A percentile compares a stretch with the other conserved stretches of the same genome.
phyloP scores from a whole-genome alignment of 2,113 vertebrate species.

The Maccullochella peelii region DNA sequence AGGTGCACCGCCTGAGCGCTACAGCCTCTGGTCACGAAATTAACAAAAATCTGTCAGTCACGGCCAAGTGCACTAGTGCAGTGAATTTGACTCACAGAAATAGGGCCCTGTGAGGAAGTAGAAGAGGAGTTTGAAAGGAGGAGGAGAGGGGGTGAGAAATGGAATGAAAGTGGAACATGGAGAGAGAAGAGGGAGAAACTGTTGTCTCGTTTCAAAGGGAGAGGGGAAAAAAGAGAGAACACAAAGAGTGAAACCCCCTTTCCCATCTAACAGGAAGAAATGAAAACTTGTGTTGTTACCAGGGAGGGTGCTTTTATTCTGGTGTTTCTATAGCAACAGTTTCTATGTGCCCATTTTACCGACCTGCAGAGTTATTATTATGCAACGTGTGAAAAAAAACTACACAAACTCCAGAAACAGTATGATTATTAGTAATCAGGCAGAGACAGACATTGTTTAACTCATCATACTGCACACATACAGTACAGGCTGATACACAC shows the following conservation, averaged over 20 bases:
- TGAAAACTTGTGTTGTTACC: slow-evolving; percentile 77
- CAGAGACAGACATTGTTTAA: slow-evolving; percentile 22
- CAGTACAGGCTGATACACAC: neutral
- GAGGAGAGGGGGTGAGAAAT: slow-evolving; percentile 41
- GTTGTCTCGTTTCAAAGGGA: slow-evolving; percentile 64
- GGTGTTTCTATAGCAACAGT: slow-evolving; percentile 82
- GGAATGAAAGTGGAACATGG: slow-evolving; percentile 63
- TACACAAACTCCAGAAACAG: slow-evolving; percentile 50
- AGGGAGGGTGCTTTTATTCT: slow-evolving; percentile 80
- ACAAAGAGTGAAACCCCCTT: slow-evolving; percentile 65
- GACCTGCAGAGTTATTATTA: slow-evolving; percentile 75
- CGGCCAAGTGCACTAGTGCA: slow-evolving; percentile 43
- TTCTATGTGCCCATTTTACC: slow-evolving; percentile 75
- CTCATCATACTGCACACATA: neutral
- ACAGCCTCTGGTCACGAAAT: slow-evolving; percentile 61
- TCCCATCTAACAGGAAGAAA: slow-evolving; percentile 69
- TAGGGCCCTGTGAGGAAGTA: slow-evolving; percentile 45
- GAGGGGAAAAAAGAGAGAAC: slow-evolving; percentile 20
- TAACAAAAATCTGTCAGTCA: slow-evolving; percentile 64
- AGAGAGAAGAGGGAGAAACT: slow-evolving; percentile 47
- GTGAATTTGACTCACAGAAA: slow-evolving; percentile 60
- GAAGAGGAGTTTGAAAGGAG: slow-evolving; percentile 45
- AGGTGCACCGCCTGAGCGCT: slow-evolving; percentile 44
- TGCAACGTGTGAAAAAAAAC: slow-evolving; percentile 57
- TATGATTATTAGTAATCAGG: slow-evolving; percentile 63